Percentiles rank a stretch among this genome's conserved stretches.
Evolutionary conservation across 2,888 invertebrate genomes (phyloP).

Genomic region (Catotricha subobsoleta): DNA sequence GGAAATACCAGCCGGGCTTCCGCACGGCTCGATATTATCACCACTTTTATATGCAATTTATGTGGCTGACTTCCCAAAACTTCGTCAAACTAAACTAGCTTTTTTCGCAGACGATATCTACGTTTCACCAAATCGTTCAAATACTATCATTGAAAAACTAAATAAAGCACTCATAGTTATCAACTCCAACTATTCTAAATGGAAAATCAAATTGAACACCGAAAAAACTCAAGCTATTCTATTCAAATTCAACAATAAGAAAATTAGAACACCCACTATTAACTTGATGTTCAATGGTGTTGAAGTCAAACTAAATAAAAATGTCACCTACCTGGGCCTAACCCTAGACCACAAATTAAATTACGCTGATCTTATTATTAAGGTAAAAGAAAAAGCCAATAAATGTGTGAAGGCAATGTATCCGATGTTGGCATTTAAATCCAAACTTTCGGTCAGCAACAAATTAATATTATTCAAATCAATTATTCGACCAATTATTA

Average conservation of each 20-base stretch:
- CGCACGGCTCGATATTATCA: neutral
- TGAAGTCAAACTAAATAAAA: neutral
- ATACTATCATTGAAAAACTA: neutral
- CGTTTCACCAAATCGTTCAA: neutral
- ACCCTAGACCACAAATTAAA: neutral
- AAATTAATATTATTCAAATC: neutral
- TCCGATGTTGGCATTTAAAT: neutral
- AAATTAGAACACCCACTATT: neutral
- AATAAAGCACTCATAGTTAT: neutral
- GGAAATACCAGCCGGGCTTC: neutral
- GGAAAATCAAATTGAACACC: neutral
- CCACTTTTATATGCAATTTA: neutral
- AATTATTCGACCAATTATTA: neutral
- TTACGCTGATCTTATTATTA: neutral
- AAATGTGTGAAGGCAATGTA: neutral
- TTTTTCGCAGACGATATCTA: neutral
- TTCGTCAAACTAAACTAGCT: neutral
- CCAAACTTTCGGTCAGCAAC: neutral
- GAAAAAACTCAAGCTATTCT: neutral
- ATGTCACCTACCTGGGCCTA: neutral
- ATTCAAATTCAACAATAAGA: neutral
- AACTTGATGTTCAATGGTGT: neutral
- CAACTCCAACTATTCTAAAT: neutral
- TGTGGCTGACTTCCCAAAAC: neutral
- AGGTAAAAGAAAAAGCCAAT: neutral